Percentiles rank a stretch among this genome's conserved stretches.
These are phyloP conservation scores for Orcinus orca DNA, from an alignment of 2,113 vertebrate species.

Conservation along the genomic window DNA sequence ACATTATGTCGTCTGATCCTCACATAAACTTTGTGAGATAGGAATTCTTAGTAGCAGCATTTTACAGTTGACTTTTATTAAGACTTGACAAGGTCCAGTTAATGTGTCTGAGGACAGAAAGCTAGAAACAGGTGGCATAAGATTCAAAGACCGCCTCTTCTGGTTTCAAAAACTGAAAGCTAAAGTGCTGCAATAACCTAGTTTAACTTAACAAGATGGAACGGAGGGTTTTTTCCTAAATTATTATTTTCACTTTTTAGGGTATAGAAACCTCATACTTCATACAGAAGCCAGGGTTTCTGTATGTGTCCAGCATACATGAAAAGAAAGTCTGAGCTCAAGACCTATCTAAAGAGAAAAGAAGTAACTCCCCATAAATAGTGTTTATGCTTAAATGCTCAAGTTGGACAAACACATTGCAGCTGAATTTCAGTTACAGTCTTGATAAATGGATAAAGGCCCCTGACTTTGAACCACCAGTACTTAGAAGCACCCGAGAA, in stretches of 20 bases:
- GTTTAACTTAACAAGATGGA: conserved; percentile 16
- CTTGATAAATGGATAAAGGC: conserved; percentile 56
- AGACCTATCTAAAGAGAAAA: conserved; percentile 29
- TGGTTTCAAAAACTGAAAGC: conserved; percentile 2
- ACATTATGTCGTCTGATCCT: neutral
- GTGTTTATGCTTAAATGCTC: conserved; percentile 44
- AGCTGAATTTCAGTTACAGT: conserved; percentile 50
- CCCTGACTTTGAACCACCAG: conserved; percentile 58
- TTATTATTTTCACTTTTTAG: conserved; percentile 37
- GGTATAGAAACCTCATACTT: neutral
- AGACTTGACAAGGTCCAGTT: conserved; percentile 14
- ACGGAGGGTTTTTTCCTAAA: neutral
- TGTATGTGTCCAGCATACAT: neutral
- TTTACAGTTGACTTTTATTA: neutral
- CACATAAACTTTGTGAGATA: neutral
- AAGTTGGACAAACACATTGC: conserved; percentile 47
- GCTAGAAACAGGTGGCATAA: neutral
- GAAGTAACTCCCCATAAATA: conserved; percentile 35
- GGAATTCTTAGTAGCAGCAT: neutral
- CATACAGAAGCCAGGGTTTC: neutral
- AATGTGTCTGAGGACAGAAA: neutral
- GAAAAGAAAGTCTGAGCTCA: neutral
- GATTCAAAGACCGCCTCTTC: neutral
- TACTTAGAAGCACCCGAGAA: conserved; percentile 62
- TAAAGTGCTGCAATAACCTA: neutral